Evolutionary conservation across 1,140 invertebrate genomes (phyloP).

Genomic region (Grapholita molesta): DNA sequence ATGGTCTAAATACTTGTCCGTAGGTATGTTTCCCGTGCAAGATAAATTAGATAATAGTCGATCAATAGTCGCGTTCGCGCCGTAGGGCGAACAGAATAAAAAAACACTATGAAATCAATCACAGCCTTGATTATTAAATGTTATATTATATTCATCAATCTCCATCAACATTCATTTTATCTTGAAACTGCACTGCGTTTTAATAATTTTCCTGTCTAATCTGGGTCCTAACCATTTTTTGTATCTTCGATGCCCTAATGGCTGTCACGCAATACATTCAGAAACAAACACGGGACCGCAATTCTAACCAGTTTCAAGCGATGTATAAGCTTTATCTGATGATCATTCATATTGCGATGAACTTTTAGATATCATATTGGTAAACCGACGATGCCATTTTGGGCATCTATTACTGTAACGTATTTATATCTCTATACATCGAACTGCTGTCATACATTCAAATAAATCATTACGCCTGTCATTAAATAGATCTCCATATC

Average conservation of each 20-base stretch:
- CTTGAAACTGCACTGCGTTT: not conserved
- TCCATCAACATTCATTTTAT: too few species aligned
- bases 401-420: not conserved
- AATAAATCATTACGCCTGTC: not conserved
- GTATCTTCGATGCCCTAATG: not conserved
- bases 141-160: too few species aligned
- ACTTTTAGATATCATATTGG: not conserved
- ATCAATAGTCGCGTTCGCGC: too few species aligned
- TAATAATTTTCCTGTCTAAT: not conserved
- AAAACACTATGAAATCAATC: too few species aligned
- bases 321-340: not conserved
- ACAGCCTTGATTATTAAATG: too few species aligned
- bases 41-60: too few species aligned
- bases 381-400: not conserved
- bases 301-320: not conserved
- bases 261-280: conserved; percentile 4
- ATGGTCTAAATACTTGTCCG: too few species aligned
- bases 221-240: not conserved
- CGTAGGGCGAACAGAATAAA: too few species aligned
- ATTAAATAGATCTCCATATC: not conserved
- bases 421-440: not conserved
- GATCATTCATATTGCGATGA: conserved; percentile 1
- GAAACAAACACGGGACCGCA: not conserved
- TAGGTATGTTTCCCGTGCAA: too few species aligned
- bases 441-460: not conserved